Evolutionary conservation across 2,888 invertebrate species (phyloP), one percentile per base, ranked within the genome.

Genomic region (Ptychoptera contaminata): DNA sequence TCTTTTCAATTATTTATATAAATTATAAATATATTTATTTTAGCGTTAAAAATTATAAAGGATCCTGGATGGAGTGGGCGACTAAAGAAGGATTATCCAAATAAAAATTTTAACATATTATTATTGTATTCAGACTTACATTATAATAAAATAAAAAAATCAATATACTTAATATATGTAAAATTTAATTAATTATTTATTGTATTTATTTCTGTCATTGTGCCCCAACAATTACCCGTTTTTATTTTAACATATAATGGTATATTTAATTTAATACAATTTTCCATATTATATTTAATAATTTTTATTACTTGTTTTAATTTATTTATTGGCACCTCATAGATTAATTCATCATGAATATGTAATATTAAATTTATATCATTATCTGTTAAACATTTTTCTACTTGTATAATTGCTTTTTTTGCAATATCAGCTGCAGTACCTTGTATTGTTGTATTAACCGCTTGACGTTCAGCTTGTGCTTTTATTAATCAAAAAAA

Each of bases 341-440:
- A 94, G 29, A 98, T 77, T 2, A 98, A 71, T 70, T 98, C 98
- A 65, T 98, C 97, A 61, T 98, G 97, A 55, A 98, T 70, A 62
- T 96, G 93, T 16, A 97, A 68, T 3, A 96, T 77, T 11, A 96
- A 72, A 48, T 72, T 73, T 0, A 79, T 79, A 50, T 55, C 48
- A 16, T 56, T 37, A 49, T 55, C 48, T 15, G 56, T 32, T 50
- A 54, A 79, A 59, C 58, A 69, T 10, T 68, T 63, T 53, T 91
- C 81, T 54, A 94, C 77, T 41, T 72, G 69, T 29, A 87, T 71
- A 79, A 96, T 88, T 1, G 94, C 92, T 46, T 72, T 77, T 65
- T 98, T 98, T 0, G 87, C 83, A 38, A 98, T 78, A 65, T 98
- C 97, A 0, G 96, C 91, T 0, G 96, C 97, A 0, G 96, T 92